phyloP scores from a whole-genome alignment of 2,113 vertebrate genomes.

The Platysteira castanea region DNA sequence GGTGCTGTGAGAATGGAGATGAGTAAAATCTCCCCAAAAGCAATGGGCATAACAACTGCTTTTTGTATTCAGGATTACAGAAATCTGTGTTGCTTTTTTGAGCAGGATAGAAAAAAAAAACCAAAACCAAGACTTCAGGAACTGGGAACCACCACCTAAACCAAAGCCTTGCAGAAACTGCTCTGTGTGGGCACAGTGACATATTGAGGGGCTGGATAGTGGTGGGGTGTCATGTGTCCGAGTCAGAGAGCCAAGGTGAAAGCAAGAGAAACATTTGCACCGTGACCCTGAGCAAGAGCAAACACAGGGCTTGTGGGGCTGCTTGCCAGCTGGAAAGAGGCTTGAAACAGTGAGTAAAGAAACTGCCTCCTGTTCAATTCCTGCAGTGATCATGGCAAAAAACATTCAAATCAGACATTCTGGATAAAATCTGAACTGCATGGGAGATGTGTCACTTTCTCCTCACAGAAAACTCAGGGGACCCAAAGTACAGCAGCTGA shows the following conservation, averaged over 20 bases:
- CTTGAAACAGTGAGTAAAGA: neutral
- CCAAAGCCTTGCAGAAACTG: neutral
- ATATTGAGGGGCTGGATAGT: neutral
- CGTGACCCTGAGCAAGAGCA: conserved; percentile 51
- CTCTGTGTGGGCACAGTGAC: neutral
- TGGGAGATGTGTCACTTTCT: neutral
- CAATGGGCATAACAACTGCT: neutral
- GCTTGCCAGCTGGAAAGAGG: conserved; percentile 45
- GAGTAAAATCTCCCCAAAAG: neutral
- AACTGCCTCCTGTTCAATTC: conserved; percentile 32
- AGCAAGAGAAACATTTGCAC: conserved; percentile 51
- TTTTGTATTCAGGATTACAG: neutral
- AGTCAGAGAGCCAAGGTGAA: conserved; percentile 47
- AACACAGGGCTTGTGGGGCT: conserved; percentile 22
- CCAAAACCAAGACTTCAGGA: neutral
- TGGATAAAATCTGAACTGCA: neutral
- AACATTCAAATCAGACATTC: neutral
- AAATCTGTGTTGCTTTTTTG: neutral
- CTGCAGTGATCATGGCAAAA: neutral
- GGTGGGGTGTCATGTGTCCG: neutral
- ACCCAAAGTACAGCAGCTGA: neutral
- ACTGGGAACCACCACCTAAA: neutral
- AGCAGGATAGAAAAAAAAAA: neutral
- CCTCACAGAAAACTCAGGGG: neutral
- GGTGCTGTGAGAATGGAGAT: neutral